Conservation (phyloP, 2,113 vertebrate genomes). For the Rhinopomastus cyanomelas region DNA sequence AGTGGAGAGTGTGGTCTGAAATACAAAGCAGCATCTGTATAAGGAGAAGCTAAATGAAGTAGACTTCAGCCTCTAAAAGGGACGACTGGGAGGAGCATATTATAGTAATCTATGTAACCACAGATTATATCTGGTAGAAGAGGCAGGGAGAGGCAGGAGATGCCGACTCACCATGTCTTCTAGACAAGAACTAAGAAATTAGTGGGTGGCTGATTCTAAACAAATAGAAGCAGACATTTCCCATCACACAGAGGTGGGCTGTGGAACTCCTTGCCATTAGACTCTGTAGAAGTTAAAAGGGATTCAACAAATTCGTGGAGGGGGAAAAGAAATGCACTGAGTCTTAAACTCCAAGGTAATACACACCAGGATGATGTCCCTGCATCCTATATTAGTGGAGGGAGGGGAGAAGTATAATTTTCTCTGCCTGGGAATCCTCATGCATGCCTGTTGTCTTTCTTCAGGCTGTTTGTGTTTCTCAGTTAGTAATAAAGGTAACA, state of each 20-base stretch:
- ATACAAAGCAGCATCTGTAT: background rate
- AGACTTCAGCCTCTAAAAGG: background rate
- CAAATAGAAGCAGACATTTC: background rate
- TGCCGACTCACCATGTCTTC: background rate
- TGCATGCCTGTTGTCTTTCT: background rate
- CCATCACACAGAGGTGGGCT: background rate
- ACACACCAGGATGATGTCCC: background rate
- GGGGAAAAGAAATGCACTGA: background rate
- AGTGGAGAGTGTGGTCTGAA: background rate
- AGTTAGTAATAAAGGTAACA: background rate
- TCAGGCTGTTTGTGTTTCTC: background rate
- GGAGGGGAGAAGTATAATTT: background rate
- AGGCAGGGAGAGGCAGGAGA: background rate
- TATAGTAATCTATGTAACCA: background rate
- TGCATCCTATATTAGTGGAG: background rate
- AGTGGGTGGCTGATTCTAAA: background rate
- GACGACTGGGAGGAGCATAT: background rate
- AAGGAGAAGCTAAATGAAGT: background rate
- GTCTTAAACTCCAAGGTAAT: background rate
- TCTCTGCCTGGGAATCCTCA: background rate
- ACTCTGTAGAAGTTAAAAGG: background rate
- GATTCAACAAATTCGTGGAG: background rate
- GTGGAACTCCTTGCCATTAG: rapidly evolving
- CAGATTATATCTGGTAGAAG: no score
- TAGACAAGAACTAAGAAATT: background rate